These are phyloP conservation scores for Scarus forsteni DNA, from an alignment of 2,797 vertebrate genomes.

Conservation along the genomic window DNA sequence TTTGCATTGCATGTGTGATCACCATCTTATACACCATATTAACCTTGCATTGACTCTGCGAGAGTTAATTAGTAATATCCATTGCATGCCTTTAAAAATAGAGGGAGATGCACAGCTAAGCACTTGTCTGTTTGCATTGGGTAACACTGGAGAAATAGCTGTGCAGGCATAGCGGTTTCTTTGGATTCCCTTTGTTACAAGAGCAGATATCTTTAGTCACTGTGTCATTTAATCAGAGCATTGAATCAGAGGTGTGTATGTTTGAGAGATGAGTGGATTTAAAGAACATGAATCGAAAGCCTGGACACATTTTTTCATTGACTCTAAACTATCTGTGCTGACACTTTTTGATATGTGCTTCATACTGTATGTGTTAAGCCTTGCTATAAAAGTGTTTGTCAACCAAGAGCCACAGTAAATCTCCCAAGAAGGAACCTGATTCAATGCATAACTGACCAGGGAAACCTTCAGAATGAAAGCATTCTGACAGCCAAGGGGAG, in stretches of 20 bases:
- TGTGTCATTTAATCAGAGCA: conserved; percentile 28
- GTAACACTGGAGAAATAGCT: neutral
- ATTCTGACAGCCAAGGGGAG: no score
- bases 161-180: conserved; percentile 5
- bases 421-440: no score
- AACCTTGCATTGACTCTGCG: neutral
- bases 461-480: no score
- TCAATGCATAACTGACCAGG: no score
- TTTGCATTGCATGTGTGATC: neutral
- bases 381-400: no score
- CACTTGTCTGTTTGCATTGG: neutral
- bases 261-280: conserved; percentile 2
- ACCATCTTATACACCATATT: neutral
- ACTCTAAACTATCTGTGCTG: neutral
- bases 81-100: neutral
- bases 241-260: conserved; percentile 22
- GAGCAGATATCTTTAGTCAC: conserved; percentile 8
- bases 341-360: neutral
- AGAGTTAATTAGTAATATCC: neutral
- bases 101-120: neutral
- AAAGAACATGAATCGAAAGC: conserved; percentile 8
- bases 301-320: neutral
- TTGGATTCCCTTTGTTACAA: conserved; percentile 8
- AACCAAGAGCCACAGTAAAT: no score
- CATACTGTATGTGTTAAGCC: no score